These are phyloP conservation scores for Uloborus diversus DNA, from an alignment of 1,140 invertebrate species.

Conservation along the genomic window DNA sequence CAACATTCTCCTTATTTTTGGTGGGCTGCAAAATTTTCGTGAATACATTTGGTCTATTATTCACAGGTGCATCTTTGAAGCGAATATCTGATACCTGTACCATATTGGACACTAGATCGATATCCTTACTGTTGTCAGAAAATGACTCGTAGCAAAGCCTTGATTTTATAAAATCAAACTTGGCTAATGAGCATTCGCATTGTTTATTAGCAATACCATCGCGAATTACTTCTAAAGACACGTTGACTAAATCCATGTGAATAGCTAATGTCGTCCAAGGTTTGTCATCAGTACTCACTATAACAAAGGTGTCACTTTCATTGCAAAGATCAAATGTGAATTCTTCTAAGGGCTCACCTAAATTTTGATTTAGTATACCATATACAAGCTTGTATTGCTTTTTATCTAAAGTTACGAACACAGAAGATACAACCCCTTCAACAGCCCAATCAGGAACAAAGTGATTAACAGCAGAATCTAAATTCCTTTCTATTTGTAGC, in stretches of 20 bases:
- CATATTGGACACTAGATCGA: slow-evolving; percentile 92
- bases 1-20: slow-evolving; percentile 67
- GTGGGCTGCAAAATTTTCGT: slow-evolving; percentile 85
- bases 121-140: slow-evolving; percentile 88
- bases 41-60: slow-evolving; percentile 85
- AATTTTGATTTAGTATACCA: slow-evolving; percentile 88
- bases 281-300: slow-evolving; percentile 59
- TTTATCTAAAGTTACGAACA: slow-evolving; percentile 83
- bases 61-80: slow-evolving; percentile 72
- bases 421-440: slow-evolving; percentile 83
- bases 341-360: slow-evolving; percentile 88
- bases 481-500: slow-evolving; percentile 82
- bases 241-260: slow-evolving; percentile 86
- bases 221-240: slow-evolving; percentile 76
- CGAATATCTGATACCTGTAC: slow-evolving; percentile 87
- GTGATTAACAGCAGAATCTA: slow-evolving; percentile 76
- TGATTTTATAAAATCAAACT: slow-evolving; percentile 92
- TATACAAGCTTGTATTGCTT: slow-evolving; percentile 88
- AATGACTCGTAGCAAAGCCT: slow-evolving; percentile 82
- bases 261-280: slow-evolving; percentile 81
- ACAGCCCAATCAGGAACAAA: slow-evolving; percentile 86
- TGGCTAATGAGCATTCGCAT: slow-evolving; percentile 73
- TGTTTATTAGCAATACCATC: slow-evolving; percentile 63
- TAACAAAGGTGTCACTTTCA: slow-evolving; percentile 59
- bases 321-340: slow-evolving; percentile 51